These are phyloP conservation scores for Triplophysa bombifrons DNA, from an alignment of 2,797 vertebrate genomes.

Conservation along the genomic window DNA sequence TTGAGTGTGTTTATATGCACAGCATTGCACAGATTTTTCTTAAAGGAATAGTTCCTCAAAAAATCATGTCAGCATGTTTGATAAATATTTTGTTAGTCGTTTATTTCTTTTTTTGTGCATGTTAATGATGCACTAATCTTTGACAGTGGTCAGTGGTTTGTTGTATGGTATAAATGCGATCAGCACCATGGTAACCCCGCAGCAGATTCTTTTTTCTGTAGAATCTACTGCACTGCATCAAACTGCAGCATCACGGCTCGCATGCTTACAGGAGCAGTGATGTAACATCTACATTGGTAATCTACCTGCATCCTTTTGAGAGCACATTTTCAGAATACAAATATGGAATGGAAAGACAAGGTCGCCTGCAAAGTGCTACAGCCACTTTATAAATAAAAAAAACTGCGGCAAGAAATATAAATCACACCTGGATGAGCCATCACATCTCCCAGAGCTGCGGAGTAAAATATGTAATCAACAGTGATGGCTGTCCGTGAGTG, in stretches of 20 bases:
- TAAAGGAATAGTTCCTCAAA: too few species aligned
- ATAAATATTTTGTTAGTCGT: too few species aligned
- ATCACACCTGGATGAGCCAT: constrained; percentile 34
- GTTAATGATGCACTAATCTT: background rate
- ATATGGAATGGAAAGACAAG: background rate
- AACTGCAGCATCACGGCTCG: constrained; percentile 39
- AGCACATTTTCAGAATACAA: background rate
- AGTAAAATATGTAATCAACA: constrained; percentile 86
- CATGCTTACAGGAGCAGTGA: constrained; percentile 29
- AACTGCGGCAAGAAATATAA: background rate
- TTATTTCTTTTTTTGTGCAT: too few species aligned
- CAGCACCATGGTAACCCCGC: background rate
- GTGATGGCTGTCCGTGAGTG: constrained; percentile 89
- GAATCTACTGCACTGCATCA: constrained; percentile 45
- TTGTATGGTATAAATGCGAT: background rate
- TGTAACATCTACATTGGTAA: constrained; percentile 23
- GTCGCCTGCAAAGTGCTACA: background rate
- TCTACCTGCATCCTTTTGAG: background rate
- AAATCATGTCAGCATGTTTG: too few species aligned
- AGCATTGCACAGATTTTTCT: too few species aligned
- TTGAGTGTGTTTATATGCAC: background rate
- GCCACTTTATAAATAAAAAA: background rate
- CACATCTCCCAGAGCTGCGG: constrained; percentile 64
- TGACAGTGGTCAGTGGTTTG: background rate
- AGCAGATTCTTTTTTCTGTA: background rate